Base-by-base conservation (phyloP, 1,140 invertebrate genomes). In the Antheraea mylitta region DNA sequence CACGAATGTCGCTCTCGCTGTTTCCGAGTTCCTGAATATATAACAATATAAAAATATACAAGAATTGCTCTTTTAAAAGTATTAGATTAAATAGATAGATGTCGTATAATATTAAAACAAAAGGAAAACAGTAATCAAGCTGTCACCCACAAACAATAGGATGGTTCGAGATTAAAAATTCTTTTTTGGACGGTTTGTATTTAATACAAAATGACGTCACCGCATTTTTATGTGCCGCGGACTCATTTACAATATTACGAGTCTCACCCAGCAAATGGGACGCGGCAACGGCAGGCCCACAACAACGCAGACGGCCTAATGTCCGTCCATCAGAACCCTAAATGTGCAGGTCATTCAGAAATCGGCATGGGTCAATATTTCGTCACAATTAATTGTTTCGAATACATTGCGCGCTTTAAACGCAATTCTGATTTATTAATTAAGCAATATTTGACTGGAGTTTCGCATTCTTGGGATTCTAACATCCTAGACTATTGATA, bases 241-340 rank as follows among this genome's bases (percentile, higher is more conserved):
- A 82, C 85, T 78, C 85, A 89, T 90, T 89, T 87, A 79, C 81
- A 75, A 84, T 87, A 89, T 90, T 88, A 87, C 85, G 66, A 75
- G 22, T 30, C 22, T 30, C 77, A 73, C 80, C 82, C 83, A 80
- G 82, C 82, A 90, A 90, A 87, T 87, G 86, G 83, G 82, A 83
- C 68, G 58, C 64, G 81, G 75, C 69, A 74, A 45, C 64, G 81
- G 75, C 69, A 74, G 77, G 77, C 71, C 80, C 79, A 85, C 81
- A 85, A 82, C 81, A 69, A 70, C 66, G 80, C 85, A 90, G 88
- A 90, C 88, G 80, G 81, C 80, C 82, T 90, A 90, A 90, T 90
- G 88, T 86, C 76, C 75, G 75, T 80, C 88, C 86, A 90, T 90
- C 88, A 89, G 85, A 73, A 74, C 82, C 82, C 83, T 87, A 90